Conservation (phyloP, 2,113 vertebrate genomes). For the Piaya cayana region DNA sequence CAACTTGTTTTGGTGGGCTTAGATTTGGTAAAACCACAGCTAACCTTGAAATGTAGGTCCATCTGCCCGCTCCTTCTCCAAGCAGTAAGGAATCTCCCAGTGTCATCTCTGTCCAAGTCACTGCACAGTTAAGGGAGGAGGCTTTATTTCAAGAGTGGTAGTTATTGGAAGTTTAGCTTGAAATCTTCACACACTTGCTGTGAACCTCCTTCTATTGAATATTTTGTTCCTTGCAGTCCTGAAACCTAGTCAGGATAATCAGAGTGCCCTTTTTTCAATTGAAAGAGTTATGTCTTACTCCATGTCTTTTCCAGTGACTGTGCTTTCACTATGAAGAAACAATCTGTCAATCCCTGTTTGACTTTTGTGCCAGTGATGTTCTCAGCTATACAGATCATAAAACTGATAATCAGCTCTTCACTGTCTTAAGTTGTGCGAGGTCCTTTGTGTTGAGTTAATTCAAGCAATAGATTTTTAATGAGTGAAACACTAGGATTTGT, state of each 20-base stretch:
- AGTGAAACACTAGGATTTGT: neutral
- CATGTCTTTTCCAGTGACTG: neutral
- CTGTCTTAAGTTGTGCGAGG: neutral
- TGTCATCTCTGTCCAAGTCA: neutral
- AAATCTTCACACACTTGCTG: neutral
- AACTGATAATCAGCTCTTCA: neutral
- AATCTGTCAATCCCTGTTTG: neutral
- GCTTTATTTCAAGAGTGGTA: neutral
- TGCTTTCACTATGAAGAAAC: neutral
- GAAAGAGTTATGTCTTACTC: neutral
- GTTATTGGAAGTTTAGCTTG: neutral
- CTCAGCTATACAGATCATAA: neutral
- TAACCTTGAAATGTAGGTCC: neutral
- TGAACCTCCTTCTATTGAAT: neutral
- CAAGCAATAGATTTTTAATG: neutral
- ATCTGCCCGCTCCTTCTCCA: neutral
- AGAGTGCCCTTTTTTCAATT: neutral
- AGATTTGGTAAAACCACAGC: neutral
- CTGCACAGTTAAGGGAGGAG: neutral
- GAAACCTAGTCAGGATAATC: neutral
- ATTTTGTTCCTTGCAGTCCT: neutral
- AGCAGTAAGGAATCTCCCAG: neutral
- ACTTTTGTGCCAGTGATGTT: neutral
- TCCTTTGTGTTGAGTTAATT: neutral
- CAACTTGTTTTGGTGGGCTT: neutral